Evolutionary conservation across 2,797 vertebrate species (phyloP).

Genomic region (Rhincodon typus): DNA sequence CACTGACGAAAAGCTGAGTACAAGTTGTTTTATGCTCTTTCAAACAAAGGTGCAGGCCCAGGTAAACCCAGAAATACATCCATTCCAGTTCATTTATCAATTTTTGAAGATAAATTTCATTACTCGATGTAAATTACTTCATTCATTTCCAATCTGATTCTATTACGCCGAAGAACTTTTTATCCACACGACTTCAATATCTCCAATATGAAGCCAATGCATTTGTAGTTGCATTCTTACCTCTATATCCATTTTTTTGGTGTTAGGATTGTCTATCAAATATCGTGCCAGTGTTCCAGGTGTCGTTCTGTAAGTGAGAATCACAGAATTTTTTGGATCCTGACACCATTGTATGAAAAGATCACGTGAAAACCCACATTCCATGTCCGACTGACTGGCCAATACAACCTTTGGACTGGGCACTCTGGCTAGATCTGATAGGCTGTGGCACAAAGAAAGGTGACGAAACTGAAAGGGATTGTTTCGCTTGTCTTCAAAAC

Average conservation of each 20-base stretch:
- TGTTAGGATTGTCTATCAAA: conserved; percentile 88
- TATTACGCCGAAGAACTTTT: background rate
- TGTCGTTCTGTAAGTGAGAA: conserved; percentile 93
- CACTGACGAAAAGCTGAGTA: background rate
- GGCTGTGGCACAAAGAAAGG: conserved; percentile 85
- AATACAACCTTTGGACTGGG: conserved; percentile 96
- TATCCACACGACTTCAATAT: background rate
- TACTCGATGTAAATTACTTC: background rate
- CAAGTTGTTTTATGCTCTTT: background rate
- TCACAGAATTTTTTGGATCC: conserved; percentile 86
- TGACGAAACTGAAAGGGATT: conserved; percentile 98
- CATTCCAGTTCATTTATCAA: background rate
- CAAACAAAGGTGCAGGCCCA: background rate
- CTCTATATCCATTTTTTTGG: conserved; percentile 92
- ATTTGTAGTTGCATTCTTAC: conserved; percentile 54
- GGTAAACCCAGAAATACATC: background rate
- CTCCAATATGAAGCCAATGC: background rate
- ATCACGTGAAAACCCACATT: conserved; percentile 94
- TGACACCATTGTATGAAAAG: conserved; percentile 97
- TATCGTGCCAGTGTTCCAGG: conserved; percentile 87
- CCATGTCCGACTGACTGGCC: conserved; percentile 93
- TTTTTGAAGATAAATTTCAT: background rate
- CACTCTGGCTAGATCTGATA: conserved; percentile 86
- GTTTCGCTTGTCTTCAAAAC: conserved; percentile 98
- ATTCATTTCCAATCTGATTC: background rate